A percentile compares a stretch with the other conserved stretches of the same genome.
Conservation (phyloP, 1,140 invertebrate genomes). For the Zaprionus inermis region DNA sequence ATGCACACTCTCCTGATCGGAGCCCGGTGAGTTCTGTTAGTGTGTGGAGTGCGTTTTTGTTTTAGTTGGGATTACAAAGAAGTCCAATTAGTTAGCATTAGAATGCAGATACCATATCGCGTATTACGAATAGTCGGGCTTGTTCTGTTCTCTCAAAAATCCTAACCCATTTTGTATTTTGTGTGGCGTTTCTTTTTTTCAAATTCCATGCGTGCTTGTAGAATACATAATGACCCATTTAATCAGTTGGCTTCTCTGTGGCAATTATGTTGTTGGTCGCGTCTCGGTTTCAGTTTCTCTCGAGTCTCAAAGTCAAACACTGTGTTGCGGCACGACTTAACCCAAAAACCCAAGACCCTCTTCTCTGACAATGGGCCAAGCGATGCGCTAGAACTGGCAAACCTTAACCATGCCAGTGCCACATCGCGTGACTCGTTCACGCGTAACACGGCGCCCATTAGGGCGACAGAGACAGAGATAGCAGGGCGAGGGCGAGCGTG, state of each 20-base stretch:
- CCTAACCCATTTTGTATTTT: conserved; percentile 24
- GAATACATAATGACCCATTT: conserved; percentile 63
- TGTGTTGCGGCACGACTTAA: conserved; percentile 60
- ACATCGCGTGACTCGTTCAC: conserved; percentile 72
- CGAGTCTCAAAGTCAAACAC: conserved; percentile 70
- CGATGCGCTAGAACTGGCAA: conserved; percentile 33
- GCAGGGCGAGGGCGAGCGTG: conserved; percentile 3
- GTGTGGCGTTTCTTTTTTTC: conserved; percentile 3
- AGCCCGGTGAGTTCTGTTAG: conserved; percentile 81
- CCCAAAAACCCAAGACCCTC: conserved; percentile 53
- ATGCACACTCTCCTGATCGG: conserved; percentile 78
- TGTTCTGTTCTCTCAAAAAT: neutral
- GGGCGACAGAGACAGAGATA: neutral
- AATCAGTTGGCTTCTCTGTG: conserved; percentile 47
- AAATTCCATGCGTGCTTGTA: conserved; percentile 16
- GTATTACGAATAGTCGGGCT: conserved; percentile 21
- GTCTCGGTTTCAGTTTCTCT: conserved; percentile 20
- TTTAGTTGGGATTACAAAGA: conserved; percentile 49
- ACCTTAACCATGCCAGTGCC: conserved; percentile 68
- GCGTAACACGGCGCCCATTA: conserved; percentile 40
- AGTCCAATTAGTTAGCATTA: conserved; percentile 42
- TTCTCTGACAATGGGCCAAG: conserved; percentile 43
- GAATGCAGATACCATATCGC: conserved; percentile 1
- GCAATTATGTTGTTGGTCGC: conserved; percentile 47
- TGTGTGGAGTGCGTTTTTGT: conserved; percentile 8